Evolutionary conservation across 2,888 invertebrate genomes (phyloP).

Genomic region (Phyllotreta striolata): DNA sequence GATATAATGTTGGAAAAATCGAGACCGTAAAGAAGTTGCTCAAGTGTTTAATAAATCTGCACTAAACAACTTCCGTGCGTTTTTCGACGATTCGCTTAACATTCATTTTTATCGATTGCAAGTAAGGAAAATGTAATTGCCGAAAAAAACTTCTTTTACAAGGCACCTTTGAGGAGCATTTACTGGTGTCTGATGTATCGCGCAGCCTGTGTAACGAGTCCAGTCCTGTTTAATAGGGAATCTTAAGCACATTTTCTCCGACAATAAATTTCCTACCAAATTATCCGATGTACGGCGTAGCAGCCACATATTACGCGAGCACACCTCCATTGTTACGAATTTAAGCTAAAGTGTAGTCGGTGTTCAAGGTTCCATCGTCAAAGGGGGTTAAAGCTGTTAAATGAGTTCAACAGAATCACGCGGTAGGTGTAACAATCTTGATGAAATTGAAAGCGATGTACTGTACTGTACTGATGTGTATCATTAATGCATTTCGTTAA

Average conservation of each 20-base stretch:
- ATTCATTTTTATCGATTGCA: too few relatives aligned
- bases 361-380: constrained; percentile 20
- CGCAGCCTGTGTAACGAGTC: background rate
- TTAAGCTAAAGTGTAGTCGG: constrained; percentile 20
- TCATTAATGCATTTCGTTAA: too few relatives aligned
- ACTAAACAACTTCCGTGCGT: background rate
- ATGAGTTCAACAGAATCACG: background rate
- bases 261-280: constrained; percentile 57
- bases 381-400: constrained; percentile 14
- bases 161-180: too few relatives aligned
- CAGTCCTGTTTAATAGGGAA: constrained; percentile 30
- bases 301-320: constrained; percentile 45
- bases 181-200: too few relatives aligned
- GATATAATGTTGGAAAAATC: constrained; percentile 53
- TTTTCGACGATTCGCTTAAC: too few relatives aligned
- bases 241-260: constrained; percentile 50
- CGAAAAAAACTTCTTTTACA: too few relatives aligned
- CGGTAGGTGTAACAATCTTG: background rate
- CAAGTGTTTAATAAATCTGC: constrained; percentile 22
- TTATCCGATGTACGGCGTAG: constrained; percentile 49
- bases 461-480: too few relatives aligned
- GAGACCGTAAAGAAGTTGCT: constrained; percentile 41
- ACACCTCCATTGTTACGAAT: constrained; percentile 47
- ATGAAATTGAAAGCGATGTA: too few relatives aligned
- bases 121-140: too few relatives aligned